phyloP scores from a whole-genome alignment of 1,140 invertebrate species.

The Hypothenemus hampei region DNA sequence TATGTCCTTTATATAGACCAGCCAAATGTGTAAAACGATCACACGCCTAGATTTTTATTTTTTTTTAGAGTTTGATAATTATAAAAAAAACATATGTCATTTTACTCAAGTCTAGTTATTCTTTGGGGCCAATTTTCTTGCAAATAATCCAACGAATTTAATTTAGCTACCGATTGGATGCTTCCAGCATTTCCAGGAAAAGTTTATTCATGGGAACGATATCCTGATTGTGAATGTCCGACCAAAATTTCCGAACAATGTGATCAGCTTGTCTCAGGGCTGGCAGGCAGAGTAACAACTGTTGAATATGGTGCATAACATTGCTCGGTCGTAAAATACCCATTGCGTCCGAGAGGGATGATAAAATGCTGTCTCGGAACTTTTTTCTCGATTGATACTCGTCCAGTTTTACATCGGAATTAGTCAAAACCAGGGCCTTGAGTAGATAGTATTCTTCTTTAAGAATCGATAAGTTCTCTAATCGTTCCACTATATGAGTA shows the following conservation, averaged over 20 bases:
- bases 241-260: slow-evolving; percentile 86
- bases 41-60: too few species aligned
- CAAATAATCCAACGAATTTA: too few species aligned
- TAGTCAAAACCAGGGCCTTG: slow-evolving; percentile 88
- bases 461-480: slow-evolving; percentile 74
- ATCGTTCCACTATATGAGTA: slow-evolving; percentile 77
- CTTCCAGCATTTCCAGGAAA: slow-evolving; percentile 94
- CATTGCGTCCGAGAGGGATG: slow-evolving; percentile 81
- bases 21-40: too few species aligned
- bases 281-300: slow-evolving; percentile 84
- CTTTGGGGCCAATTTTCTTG: too few species aligned
- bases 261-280: slow-evolving; percentile 84
- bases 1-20: too few species aligned
- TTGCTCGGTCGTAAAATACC: slow-evolving; percentile 67
- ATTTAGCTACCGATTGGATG: slow-evolving; percentile 58
- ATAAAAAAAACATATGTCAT: too few species aligned
- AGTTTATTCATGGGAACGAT: slow-evolving; percentile 94
- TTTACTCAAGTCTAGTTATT: too few species aligned
- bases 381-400: slow-evolving; percentile 76
- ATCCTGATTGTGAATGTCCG: slow-evolving; percentile 77
- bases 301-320: slow-evolving; percentile 67
- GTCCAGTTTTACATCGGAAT: slow-evolving; percentile 86
- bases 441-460: slow-evolving; percentile 90
- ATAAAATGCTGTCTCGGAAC: slow-evolving; percentile 82
- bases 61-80: too few species aligned